These are phyloP conservation scores for Frankliniella intonsa DNA, from an alignment of 2,888 invertebrate genomes.

Conservation along the genomic window DNA sequence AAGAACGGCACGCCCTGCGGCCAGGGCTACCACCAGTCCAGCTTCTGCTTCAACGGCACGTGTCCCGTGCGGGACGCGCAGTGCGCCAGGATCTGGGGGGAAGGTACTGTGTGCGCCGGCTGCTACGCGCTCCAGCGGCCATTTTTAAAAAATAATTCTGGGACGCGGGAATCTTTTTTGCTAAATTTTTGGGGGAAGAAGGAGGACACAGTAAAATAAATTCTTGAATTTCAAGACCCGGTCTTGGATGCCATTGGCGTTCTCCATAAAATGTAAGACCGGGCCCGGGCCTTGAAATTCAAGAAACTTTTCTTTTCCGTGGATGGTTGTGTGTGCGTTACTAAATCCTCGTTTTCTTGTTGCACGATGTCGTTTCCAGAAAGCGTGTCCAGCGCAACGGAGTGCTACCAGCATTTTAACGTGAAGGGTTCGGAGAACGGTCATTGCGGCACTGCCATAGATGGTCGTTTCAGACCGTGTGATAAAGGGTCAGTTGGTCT, in stretches of 20 bases:
- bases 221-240: too few species aligned
- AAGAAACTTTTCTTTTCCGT: not conserved
- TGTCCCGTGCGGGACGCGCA: slow-evolving; percentile 85
- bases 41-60: slow-evolving; percentile 86
- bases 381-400: slow-evolving; percentile 72
- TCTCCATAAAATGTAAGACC: too few species aligned
- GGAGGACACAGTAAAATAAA: too few species aligned
- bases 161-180: not conserved
- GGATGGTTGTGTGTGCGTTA: not conserved
- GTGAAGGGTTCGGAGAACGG: slow-evolving; percentile 92
- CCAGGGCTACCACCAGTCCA: slow-evolving; percentile 43
- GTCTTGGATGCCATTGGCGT: too few species aligned
- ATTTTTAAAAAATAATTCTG: not conserved
- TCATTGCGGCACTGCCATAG: slow-evolving; percentile 81
- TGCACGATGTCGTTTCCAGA: slow-evolving; percentile 45
- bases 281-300: too few species aligned
- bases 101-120: slow-evolving; percentile 47
- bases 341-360: not conserved
- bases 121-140: slow-evolving; percentile 30
- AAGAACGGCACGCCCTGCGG: slow-evolving; percentile 90
- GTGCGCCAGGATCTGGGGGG: slow-evolving; percentile 92
- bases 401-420: slow-evolving; percentile 94
- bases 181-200: too few species aligned
- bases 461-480: slow-evolving; percentile 78
- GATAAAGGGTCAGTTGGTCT: slow-evolving; percentile 61